Base-by-base conservation (phyloP, 2,797 vertebrate genomes). In the Rhabdomys pumilio region DNA sequence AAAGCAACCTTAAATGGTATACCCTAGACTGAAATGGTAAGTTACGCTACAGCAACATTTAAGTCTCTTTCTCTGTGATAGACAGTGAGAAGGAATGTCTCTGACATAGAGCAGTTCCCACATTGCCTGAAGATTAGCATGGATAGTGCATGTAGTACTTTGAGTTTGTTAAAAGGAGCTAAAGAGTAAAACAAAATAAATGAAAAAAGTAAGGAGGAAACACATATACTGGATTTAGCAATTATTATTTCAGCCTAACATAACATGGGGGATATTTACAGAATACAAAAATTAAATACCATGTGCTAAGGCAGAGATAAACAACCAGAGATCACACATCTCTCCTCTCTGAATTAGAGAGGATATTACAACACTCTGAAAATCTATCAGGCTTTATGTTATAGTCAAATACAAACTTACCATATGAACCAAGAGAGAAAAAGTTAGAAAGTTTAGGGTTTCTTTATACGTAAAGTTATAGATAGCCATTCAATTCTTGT, bases 211-310 rank as follows among this genome's bases (percentile, higher is more conserved):
- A 7, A 83, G 63, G 67, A 14, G 14, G 3, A 65, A 75, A 77
- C 65, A 93, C 22, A 55, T 67, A 72, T 1, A 77, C 2, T 3
- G 11, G 44, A 22, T 29, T 93, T 19, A 91, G 41, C 69, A 93
- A 89, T 93, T 17, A 47, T 85, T 75, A 67, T 73, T 85, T 63
- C 67, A 89, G 26, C 31, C 29, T 91, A 82, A n/a, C 31, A 83
- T 55, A 83, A n/a, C 29, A 95, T 10, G 20, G 73, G 79, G 50
- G 67, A 81, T 47, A 65, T 31, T 73, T 84, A 57, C 61, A 63
- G 12, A 63, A 69, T 81, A 22, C 5, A 20, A 20, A 94, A 73
- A 31, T 59, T 85, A 1, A 44, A 26, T 38, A 47, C 12, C 15
- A 73, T 61, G 20, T 3, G 1, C 44, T 86, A 26, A 7, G 26